These are phyloP conservation scores for Eptatretus atami DNA, from an alignment of 2,797 vertebrate species.

Conservation along the genomic window DNA sequence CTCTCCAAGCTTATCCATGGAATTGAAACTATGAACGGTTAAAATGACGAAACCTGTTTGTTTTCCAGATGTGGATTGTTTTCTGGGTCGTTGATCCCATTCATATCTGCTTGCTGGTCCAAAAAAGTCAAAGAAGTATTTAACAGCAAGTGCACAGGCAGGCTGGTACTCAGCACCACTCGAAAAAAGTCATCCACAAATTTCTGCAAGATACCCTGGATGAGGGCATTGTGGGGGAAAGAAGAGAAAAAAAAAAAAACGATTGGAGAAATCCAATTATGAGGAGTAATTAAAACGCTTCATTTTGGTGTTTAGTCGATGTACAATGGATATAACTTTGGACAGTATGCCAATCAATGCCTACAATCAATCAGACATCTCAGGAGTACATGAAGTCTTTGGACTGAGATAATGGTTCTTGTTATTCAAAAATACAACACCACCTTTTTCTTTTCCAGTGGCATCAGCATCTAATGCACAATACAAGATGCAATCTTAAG, in stretches of 20 bases:
- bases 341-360: no score
- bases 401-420: background rate
- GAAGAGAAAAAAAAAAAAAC: no score
- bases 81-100: conserved; percentile 37
- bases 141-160: conserved; percentile 32
- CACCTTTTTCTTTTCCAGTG: background rate
- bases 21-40: no score
- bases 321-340: no score
- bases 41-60: conserved; percentile 27
- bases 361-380: no score
- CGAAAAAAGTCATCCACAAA: conserved; percentile 57
- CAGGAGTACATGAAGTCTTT: no score
- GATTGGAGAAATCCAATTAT: no score
- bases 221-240: background rate
- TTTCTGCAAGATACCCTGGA: conserved; percentile 47
- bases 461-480: no score
- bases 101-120: conserved; percentile 45
- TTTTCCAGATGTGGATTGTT: conserved; percentile 64
- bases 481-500: no score
- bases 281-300: no score
- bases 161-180: conserved; percentile 38
- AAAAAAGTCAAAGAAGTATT: conserved; percentile 60
- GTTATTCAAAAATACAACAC: background rate
- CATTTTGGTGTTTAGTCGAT: no score
- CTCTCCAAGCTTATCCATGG: no score